Base-by-base conservation (phyloP, 2,888 invertebrate genomes). In the Drosophila picticornis region DNA sequence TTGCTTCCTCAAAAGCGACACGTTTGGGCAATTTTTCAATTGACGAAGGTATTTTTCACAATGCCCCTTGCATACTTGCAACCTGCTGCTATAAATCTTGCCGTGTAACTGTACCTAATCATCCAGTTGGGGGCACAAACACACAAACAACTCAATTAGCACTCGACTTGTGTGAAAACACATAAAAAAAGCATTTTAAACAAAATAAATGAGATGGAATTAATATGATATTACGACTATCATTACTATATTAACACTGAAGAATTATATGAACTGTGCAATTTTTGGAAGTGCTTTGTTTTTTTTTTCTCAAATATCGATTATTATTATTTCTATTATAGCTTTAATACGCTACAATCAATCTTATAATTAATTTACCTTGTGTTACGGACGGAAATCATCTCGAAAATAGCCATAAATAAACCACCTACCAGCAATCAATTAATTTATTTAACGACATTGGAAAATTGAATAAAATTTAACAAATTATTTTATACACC, bases 21-120 rank as follows among this genome's bases (percentile, higher is more conserved):
- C 62, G 62, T 63, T 57, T 52, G 29, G 58, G 76, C 50, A 60
- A 77, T 80, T 80, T 63, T 80, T 66, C 80, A 77, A 79, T 75
- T 80, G 77, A 59, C 32, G 58, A 48, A 64, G 63, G 52, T 58
- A 59, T 55, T 61, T 64, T 78, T 73, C 57, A 55, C 52, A 57
- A 52, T 52, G 62, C 13, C 2, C 32, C 19, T 29, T 34, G n/a
- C 11, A 19, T 5, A 9, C 22, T 43, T 27, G 46, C 43, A 50
- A 51, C 11, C n/a, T 25, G n/a, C n/a, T 27, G 25, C 62, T 52
- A 75, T 77, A 80, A 77, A 75, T 80, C 70, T 66, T 80, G 58
- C n/a, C 48, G 13, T 40, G 51, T 65, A 75, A 70, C 62, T 63
- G 76, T 65, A 62, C 46, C 65, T 80, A 80, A 77, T 77, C 75